These are phyloP conservation scores for Lycorma delicatula DNA, from an alignment of 1,140 invertebrate genomes.

Conservation along the genomic window DNA sequence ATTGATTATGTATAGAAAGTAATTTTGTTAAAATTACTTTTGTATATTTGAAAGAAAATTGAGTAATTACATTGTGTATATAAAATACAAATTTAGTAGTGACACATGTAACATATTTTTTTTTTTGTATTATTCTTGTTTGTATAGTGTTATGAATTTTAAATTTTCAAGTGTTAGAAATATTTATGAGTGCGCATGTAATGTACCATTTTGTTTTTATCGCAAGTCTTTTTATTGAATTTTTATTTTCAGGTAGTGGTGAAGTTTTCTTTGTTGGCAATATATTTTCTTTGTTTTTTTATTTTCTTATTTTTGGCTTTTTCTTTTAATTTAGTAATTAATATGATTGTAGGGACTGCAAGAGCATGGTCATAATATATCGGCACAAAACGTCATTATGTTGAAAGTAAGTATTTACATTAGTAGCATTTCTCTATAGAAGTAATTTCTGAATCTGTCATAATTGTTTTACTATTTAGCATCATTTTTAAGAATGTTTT, in stretches of 20 bases:
- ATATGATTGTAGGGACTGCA: constrained; percentile 65
- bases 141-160: no score
- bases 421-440: constrained; percentile 4
- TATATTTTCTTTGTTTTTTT: constrained; percentile 22
- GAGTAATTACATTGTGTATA: no score
- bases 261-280: constrained; percentile 6
- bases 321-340: constrained; percentile 25
- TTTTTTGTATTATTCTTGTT: no score
- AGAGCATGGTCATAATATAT: constrained; percentile 80
- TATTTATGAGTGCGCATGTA: no score
- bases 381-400: constrained; percentile 76
- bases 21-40: no score
- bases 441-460: neutral
- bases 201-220: no score
- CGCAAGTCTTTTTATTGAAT: constrained; percentile 5
- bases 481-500: neutral
- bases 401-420: constrained; percentile 70
- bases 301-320: constrained; percentile 30
- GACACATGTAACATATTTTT: no score
- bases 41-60: no score
- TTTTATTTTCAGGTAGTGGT: constrained; percentile 15
- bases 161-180: no score
- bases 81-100: no score
- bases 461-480: neutral
- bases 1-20: no score